Evolutionary conservation across 2,797 vertebrate species (phyloP), one percentile per base, ranked within the genome.

Genomic region (Lates japonicus): DNA sequence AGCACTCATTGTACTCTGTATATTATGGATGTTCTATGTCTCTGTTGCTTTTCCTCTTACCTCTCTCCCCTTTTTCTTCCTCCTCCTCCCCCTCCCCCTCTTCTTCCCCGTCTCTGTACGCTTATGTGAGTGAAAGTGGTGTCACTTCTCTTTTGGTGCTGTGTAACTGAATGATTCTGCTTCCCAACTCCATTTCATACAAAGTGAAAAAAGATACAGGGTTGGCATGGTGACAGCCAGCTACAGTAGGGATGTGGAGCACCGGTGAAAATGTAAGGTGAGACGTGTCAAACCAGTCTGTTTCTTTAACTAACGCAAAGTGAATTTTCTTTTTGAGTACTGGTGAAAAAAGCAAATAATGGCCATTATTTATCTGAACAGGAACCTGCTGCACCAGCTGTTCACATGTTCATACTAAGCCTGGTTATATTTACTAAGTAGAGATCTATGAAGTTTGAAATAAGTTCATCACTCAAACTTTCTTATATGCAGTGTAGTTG

Each of bases 1-100:
- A 91, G 81, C 66, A 75, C 74, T 85, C 80, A 82, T 90, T 91
- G 86, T 82, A 76, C 39, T 51, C 60, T 72, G 57, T 70, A 74
- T 78, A 69, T 57, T 64, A 64, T 72, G 37, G 68, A 55, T 20
- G 33, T 44, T 51, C 64, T 87, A 75, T 78, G 70, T 87, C 80
- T 82, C 29, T 72, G 58, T 78, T 62, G 3, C 49, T 55, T 60
- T 81, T 46, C 22, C 35, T 78, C 61, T 76, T 60, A 39, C 71
- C 69, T 59, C 46, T 35, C 17, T n/a, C 19, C 41, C 22, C 35
- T 11, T 16, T 19, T 58, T 70, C 25, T 55, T 0, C 46, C 22
- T 33, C 41, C 25, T 66, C 33, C 5, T 69, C n/a, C 31, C 54
- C 44, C 37, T 16, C 46, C 22, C 49, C 70, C 57, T 64, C 66